These are phyloP conservation scores for Drosophila neocordata DNA, from an alignment of 1,140 invertebrate species.

Conservation along the genomic window DNA sequence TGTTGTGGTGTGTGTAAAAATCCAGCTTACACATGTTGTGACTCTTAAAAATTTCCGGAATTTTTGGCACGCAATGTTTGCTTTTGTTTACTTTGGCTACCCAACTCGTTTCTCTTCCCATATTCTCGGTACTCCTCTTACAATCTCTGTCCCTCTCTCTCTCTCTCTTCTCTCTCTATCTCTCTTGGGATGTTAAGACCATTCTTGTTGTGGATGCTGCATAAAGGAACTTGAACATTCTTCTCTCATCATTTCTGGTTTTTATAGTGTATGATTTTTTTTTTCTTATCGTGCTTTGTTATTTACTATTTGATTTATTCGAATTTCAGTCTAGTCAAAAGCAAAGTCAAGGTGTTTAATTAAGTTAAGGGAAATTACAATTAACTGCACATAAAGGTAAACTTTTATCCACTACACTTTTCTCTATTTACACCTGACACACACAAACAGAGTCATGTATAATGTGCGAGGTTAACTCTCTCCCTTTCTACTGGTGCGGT, in stretches of 20 bases:
- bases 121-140: not conserved
- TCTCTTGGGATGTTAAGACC: not conserved
- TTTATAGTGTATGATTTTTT: not conserved
- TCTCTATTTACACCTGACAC: constrained; percentile 59
- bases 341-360: constrained; percentile 44
- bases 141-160: not conserved
- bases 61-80: constrained; percentile 76
- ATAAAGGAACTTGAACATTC: not conserved
- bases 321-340: constrained; percentile 33
- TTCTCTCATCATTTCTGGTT: constrained; percentile 15
- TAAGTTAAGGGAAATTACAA: constrained; percentile 60
- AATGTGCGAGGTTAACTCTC: constrained; percentile 21
- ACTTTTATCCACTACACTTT: constrained; percentile 4
- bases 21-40: constrained; percentile 77
- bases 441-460: too few relatives aligned
- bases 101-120: constrained; percentile 25
- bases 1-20: constrained; percentile 52
- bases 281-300: constrained; percentile 14
- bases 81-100: constrained; percentile 66
- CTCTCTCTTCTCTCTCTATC: not conserved
- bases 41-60: constrained; percentile 78
- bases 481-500: constrained; percentile 18
- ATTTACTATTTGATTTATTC: constrained; percentile 21
- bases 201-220: constrained; percentile 5
- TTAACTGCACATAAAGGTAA: constrained; percentile 51